Conservation (phyloP, 2,797 vertebrate genomes). For the Pseudomugil tenellus region DNA sequence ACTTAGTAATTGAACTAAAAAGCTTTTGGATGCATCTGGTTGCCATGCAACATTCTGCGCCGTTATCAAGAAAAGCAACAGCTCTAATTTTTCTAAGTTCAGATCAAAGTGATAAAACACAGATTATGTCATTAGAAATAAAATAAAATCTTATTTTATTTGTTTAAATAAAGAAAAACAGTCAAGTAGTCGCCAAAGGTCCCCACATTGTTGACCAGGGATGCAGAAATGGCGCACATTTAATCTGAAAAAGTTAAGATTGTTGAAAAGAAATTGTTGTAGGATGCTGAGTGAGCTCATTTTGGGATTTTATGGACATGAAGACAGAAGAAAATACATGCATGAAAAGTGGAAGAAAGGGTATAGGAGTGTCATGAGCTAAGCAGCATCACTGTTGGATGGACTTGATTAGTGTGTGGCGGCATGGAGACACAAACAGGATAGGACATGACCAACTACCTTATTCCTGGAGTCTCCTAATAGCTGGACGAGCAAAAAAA, state of each 20-base stretch:
- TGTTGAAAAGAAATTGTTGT: too few species aligned
- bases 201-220: constrained; percentile 19
- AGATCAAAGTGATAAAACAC: neutral
- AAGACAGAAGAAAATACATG: constrained; percentile 25
- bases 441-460: constrained; percentile 88
- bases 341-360: neutral
- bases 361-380: constrained; percentile 30
- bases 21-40: constrained; percentile 25
- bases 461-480: constrained; percentile 99
- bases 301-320: constrained; percentile 23
- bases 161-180: constrained; percentile 24
- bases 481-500: constrained; percentile 91
- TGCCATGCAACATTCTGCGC: constrained; percentile 62
- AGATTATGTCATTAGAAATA: neutral
- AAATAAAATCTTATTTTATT: neutral
- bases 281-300: neutral
- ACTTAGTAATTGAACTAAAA: neutral
- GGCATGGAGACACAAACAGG: constrained; percentile 74
- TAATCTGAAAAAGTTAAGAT: too few species aligned
- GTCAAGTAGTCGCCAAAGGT: constrained; percentile 34
- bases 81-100: neutral
- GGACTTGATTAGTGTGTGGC: constrained; percentile 62
- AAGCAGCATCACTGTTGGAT: constrained; percentile 38
- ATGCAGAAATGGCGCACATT: constrained; percentile 4
- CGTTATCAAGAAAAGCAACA: neutral